Evolutionary conservation across 2,797 vertebrate genomes (phyloP).

Genomic region (Remorina albescens): DNA sequence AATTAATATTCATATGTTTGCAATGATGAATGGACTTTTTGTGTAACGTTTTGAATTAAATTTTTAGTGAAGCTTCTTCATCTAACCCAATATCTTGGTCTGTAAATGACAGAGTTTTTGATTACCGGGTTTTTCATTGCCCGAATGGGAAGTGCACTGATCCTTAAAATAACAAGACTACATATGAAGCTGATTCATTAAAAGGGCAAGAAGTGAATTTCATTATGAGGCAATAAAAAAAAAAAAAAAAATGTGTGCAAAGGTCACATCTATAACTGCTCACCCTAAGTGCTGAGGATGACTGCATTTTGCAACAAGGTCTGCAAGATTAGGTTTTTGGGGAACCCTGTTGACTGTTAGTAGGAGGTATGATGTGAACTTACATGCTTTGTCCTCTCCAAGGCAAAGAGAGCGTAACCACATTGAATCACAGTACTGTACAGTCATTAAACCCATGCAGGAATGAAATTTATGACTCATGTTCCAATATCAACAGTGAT

Average conservation of each 20-base stretch:
- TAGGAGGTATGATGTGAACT: neutral
- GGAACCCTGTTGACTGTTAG: too few relatives aligned
- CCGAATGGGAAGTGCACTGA: constrained; percentile 15
- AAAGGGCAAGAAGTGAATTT: constrained; percentile 8
- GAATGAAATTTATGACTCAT: too few relatives aligned
- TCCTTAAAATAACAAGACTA: constrained; percentile 14
- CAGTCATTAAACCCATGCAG: too few relatives aligned
- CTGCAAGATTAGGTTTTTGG: neutral
- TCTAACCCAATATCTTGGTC: neutral
- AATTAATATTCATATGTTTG: constrained; percentile 51
- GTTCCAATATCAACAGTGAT: too few relatives aligned
- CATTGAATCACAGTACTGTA: too few relatives aligned
- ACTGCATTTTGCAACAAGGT: too few relatives aligned
- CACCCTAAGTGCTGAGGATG: too few relatives aligned
- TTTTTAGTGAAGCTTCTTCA: constrained; percentile 1
- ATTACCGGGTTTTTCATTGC: constrained; percentile 1
- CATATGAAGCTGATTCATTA: constrained; percentile 18
- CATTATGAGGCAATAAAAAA: constrained; percentile 15
- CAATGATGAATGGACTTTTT: constrained; percentile 23
- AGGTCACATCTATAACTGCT: neutral
- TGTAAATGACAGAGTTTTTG: neutral
- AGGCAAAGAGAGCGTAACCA: too few relatives aligned
- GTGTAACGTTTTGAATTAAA: constrained; percentile 29
- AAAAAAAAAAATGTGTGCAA: constrained; percentile 17
- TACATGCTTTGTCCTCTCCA: too few relatives aligned